Evolutionary conservation across 2,113 vertebrate genomes (phyloP).

Genomic region (Eleginops maclovinus): DNA sequence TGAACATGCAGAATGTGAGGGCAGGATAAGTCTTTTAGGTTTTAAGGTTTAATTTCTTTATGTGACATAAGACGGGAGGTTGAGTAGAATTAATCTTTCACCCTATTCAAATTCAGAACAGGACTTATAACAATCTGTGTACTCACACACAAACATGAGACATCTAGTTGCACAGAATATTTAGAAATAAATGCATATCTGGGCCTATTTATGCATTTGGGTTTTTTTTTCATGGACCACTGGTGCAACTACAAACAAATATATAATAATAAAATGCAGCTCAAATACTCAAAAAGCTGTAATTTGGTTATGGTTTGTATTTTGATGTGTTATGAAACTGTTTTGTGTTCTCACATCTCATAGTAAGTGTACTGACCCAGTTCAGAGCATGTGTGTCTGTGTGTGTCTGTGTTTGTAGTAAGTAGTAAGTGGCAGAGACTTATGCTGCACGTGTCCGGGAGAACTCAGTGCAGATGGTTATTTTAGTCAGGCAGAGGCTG

Average conservation of each 20-base stretch:
- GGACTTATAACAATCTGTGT: not conserved
- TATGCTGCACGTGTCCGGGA: conserved; percentile 49
- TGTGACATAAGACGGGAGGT: conserved; percentile 21
- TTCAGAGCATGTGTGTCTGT: conserved; percentile 39
- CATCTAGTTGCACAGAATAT: not conserved
- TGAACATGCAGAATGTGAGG: conserved; percentile 26
- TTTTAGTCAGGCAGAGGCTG: conserved; percentile 61
- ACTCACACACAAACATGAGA: not conserved
- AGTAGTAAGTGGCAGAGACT: conserved; percentile 41
- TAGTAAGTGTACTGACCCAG: conserved; percentile 48
- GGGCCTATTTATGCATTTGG: not conserved
- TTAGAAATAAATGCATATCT: not conserved
- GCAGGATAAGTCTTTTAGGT: conserved; percentile 31
- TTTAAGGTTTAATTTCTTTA: conserved; percentile 36
- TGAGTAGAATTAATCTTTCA: conserved; percentile 36
- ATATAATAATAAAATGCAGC: not conserved
- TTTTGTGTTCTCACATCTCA: conserved; percentile 4
- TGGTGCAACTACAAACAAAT: not conserved
- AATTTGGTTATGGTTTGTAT: not conserved
- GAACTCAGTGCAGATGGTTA: conserved; percentile 58
- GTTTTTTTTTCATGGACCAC: not conserved
- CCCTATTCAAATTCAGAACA: not conserved
- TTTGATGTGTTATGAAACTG: conserved; percentile 9
- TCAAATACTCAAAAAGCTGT: not conserved
- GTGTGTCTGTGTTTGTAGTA: conserved; percentile 42